Evolutionary conservation across 2,797 vertebrate species (phyloP).

Genomic region (Bradypus variegatus): DNA sequence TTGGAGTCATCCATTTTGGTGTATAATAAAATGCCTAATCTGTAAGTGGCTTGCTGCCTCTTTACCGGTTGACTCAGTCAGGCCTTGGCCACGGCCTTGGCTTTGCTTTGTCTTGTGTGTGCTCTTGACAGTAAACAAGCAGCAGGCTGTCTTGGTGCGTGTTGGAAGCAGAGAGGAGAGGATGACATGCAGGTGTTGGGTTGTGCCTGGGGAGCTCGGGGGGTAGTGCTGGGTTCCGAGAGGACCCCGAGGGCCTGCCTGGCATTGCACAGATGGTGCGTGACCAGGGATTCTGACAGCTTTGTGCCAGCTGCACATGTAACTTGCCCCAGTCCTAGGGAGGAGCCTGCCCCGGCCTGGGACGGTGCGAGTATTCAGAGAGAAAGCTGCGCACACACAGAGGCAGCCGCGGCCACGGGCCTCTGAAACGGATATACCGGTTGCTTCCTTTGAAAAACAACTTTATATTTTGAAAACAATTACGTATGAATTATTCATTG

Average conservation of each 20-base stretch:
- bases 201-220: background rate
- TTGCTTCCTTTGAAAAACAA: constrained; percentile 40
- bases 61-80: accelerated
- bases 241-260: background rate
- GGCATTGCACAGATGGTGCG: background rate
- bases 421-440: background rate
- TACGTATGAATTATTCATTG: constrained; percentile 59
- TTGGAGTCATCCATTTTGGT: background rate
- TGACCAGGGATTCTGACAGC: background rate
- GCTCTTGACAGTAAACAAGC: background rate
- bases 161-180: background rate
- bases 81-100: background rate
- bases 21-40: too few species aligned
- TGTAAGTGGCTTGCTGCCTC: accelerated
- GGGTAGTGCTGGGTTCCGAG: background rate
- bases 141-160: background rate
- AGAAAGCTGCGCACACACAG: background rate
- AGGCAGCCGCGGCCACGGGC: background rate
- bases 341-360: background rate
- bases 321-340: accelerated
- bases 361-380: accelerated
- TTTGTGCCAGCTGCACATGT: accelerated
- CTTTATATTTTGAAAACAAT: constrained; percentile 59
- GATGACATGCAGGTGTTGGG: background rate
- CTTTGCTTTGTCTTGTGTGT: too few species aligned